Percentiles rank a stretch among this genome's conserved stretches.
phyloP scores from a whole-genome alignment of 2,797 vertebrate genomes.

The Siniperca undulata region DNA sequence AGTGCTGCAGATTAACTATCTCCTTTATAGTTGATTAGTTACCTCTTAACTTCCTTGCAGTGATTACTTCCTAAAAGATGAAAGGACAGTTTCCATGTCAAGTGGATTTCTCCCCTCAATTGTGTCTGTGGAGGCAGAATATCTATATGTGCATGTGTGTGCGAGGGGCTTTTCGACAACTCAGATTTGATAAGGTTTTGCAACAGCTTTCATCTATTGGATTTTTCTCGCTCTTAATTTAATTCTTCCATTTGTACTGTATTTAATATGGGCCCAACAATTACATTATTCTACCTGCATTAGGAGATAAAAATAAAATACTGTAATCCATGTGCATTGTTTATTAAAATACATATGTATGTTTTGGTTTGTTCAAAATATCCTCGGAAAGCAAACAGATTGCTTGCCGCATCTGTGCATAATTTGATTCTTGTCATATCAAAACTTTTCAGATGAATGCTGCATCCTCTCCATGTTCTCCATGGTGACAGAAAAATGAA shows the following conservation, averaged over 20 bases:
- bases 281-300: constrained; percentile 70
- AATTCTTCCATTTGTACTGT: constrained; percentile 54
- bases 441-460: constrained; percentile 58
- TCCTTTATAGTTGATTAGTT: constrained; percentile 72
- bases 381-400: constrained; percentile 68
- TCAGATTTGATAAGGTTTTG: constrained; percentile 69
- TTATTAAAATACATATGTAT: constrained; percentile 74
- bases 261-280: constrained; percentile 51
- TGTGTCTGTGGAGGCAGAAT: constrained; percentile 56
- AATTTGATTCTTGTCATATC: constrained; percentile 73
- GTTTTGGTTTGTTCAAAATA: constrained; percentile 54
- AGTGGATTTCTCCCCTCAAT: constrained; percentile 72
- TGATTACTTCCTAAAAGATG: constrained; percentile 67
- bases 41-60: constrained; percentile 55
- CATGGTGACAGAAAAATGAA: constrained; percentile 54
- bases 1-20: constrained; percentile 45
- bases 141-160: constrained; percentile 55
- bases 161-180: constrained; percentile 56
- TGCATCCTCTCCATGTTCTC: constrained; percentile 39
- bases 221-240: constrained; percentile 54
- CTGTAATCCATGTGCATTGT: constrained; percentile 59
- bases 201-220: constrained; percentile 56
- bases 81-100: constrained; percentile 84
- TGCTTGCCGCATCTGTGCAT: constrained; percentile 65
- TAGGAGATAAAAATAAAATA: constrained; percentile 63